phyloP scores from a whole-genome alignment of 35 echinoderm and acorn worm genomes.

The Patiria miniata region DNA sequence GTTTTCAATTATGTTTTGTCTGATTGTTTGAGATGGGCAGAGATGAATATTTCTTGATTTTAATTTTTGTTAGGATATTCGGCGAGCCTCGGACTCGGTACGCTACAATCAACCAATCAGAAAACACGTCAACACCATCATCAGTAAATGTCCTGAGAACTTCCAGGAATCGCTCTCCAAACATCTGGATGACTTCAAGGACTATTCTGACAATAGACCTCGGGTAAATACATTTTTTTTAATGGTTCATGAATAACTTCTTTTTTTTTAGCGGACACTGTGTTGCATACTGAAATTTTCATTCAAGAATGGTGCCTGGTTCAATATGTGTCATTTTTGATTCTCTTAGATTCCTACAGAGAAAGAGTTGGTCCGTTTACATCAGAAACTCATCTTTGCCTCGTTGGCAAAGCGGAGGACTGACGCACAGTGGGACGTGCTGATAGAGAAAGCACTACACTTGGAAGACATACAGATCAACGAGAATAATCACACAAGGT shows the following conservation, averaged over 20 bases:
- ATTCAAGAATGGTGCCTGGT: too few species aligned
- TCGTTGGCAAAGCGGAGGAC: conserved; percentile 77
- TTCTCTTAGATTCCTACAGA: conserved; percentile 71
- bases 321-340: too few species aligned
- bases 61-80: conserved; percentile 74
- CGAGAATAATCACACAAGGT: conserved; percentile 75
- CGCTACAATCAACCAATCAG: conserved; percentile 86
- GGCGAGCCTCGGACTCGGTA: conserved; percentile 75
- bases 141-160: conserved; percentile 93
- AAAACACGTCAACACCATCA: conserved; percentile 90
- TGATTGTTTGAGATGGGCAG: too few species aligned
- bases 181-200: conserved; percentile 95
- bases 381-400: conserved; percentile 91
- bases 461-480: conserved; percentile 91
- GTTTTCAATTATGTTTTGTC: too few species aligned
- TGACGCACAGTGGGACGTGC: conserved; percentile 80
- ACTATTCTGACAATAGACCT: conserved; percentile 59
- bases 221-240: conserved; percentile 8
- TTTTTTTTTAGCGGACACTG: too few species aligned
- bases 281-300: too few species aligned
- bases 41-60: background rate
- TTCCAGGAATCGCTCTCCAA: conserved; percentile 95
- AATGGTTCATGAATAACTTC: too few species aligned
- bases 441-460: conserved; percentile 78
- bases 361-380: conserved; percentile 86